Evolutionary conservation across 2,888 invertebrate species (phyloP).

Genomic region (Rhodophaea formosa): DNA sequence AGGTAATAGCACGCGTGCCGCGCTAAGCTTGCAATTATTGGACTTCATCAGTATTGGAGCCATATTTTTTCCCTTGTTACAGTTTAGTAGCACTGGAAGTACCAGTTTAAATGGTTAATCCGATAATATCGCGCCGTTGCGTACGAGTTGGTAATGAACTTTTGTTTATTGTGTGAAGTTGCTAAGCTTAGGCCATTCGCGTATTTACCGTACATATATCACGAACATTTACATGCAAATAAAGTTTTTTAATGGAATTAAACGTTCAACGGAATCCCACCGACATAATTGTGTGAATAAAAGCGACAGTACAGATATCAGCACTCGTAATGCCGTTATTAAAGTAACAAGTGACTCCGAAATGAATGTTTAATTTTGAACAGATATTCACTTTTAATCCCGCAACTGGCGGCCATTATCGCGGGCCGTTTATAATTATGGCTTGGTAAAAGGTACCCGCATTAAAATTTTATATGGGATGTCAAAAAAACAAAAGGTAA

Average conservation of each 20-base stretch:
- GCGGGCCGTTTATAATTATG: conserved; percentile 21
- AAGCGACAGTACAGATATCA: neutral
- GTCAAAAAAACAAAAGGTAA: conserved; percentile 52
- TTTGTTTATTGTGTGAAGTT: conserved; percentile 34
- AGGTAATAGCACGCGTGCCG: conserved; percentile 57
- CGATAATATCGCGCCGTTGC: conserved; percentile 48
- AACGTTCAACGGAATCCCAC: neutral
- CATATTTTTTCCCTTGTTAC: conserved; percentile 50
- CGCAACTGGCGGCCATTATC: conserved; percentile 11
- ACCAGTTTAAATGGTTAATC: conserved; percentile 47
- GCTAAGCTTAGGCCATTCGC: conserved; percentile 25
- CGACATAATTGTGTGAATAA: neutral
- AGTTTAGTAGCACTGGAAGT: conserved; percentile 45
- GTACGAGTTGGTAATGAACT: conserved; percentile 47
- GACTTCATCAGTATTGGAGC: conserved; percentile 57
- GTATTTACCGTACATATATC: conserved; percentile 8
- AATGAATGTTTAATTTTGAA: conserved; percentile 16
- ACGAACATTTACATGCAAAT: conserved; percentile 6
- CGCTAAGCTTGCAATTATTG: conserved; percentile 63
- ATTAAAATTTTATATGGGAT: conserved; percentile 30
- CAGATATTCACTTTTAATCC: conserved; percentile 15
- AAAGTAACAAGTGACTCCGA: conserved; percentile 9
- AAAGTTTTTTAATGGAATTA: neutral
- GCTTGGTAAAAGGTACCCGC: conserved; percentile 23
- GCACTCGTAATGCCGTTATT: conserved; percentile 12